phyloP scores from a whole-genome alignment of 2,113 vertebrate genomes.

The Dolichotis patagonum region DNA sequence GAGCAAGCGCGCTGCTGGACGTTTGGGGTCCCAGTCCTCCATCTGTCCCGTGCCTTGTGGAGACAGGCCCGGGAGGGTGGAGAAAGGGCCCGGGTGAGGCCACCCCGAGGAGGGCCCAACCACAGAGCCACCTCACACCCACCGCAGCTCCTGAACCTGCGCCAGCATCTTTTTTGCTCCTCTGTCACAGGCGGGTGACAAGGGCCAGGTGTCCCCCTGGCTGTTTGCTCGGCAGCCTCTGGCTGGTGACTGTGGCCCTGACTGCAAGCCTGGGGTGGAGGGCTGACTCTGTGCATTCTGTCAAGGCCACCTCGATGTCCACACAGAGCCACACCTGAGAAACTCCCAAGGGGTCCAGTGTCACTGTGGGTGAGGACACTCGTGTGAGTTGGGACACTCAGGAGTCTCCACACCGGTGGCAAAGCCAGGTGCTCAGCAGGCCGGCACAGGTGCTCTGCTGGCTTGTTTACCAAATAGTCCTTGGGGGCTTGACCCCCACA shows the following conservation, averaged over 20 bases:
- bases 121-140: not conserved
- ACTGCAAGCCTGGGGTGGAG: not conserved
- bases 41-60: not conserved
- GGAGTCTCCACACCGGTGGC: no score
- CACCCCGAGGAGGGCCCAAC: not conserved
- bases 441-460: not conserved
- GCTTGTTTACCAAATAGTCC: not conserved
- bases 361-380: not conserved
- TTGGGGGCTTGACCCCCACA: not conserved
- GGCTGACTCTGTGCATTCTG: not conserved
- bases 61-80: not conserved
- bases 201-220: no score
- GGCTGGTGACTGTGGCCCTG: not conserved
- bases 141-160: fast-evolving
- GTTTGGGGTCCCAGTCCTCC: not conserved
- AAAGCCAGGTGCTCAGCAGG: not conserved
- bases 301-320: fast-evolving
- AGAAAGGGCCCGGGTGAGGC: not conserved
- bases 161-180: fast-evolving
- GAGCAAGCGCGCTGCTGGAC: no score
- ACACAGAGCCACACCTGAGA: not conserved
- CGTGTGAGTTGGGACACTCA: not conserved
- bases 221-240: not conserved
- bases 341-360: not conserved
- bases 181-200: fast-evolving